Evolutionary conservation across 2,888 invertebrate genomes (phyloP), one percentile per base, ranked within the genome.

Genomic region (Drosophila recens): DNA sequence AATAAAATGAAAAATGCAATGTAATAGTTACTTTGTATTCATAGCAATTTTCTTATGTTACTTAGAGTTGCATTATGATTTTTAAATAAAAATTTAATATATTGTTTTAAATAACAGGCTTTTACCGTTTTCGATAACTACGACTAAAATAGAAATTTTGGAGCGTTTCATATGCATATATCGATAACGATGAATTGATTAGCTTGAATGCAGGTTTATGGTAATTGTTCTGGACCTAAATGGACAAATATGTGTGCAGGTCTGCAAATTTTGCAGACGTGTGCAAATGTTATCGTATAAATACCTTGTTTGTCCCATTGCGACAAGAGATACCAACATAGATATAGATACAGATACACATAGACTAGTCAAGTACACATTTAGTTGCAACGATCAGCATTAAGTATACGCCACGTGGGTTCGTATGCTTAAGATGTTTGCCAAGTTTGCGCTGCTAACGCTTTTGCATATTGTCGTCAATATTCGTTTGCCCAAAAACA

Each of bases 401-500:
- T 46, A 62, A 57, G 57, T 33, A 59, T 56, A 64, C 67, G 56
- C 67, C 74, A 46, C 43, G 66, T 62, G 57, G 27, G 11, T 13
- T 53, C 15, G 10, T 20, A 54, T 43, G 48, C 17, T 34, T 62
- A 5, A 15, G 38, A 54, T 65, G 65, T 52, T 62, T 72, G 68
- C 45, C 11, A 9, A 38, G 46, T 36, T 57, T 9, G 10, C 15
- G 36, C 13, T 38, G 36, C 17, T 17, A 42, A 20, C 11, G 52
- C 59, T 61, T 61, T 64, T 65, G 70, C 75, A 69, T 75, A 61
- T 15, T 42, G n/a, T 23, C 45, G 58, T 49, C 62, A 63, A 63
- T 62, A 53, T 52, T 53, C 40, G 42, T 40, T 45, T 36, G 61
- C 51, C 63, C 54, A 73, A 52, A 42, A 58, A 59, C 53, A 67